Evolutionary conservation across 1,140 invertebrate genomes (phyloP).

Genomic region (Pentalonia nigronervosa): DNA sequence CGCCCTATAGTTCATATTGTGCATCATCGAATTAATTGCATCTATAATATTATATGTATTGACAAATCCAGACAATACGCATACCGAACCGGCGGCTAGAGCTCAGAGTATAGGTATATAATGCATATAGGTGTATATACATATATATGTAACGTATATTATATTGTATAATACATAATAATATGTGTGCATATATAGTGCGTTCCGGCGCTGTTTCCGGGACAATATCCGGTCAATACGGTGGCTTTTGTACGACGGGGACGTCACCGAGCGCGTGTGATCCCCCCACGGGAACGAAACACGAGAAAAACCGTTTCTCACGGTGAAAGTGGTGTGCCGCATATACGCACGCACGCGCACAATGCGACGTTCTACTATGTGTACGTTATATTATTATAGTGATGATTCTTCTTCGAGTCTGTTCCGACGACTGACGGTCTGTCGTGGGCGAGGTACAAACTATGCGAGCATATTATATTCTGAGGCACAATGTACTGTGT

Average conservation of each 20-base stretch:
- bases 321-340: not conserved
- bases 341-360: not conserved
- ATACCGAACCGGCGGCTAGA: not conserved
- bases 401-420: not conserved
- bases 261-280: not conserved
- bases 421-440: not conserved
- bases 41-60: not conserved
- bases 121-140: no score
- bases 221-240: conserved; percentile 30
- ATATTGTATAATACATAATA: not conserved
- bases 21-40: not conserved
- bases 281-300: not conserved
- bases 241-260: not conserved
- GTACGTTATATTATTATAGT: not conserved
- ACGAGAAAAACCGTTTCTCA: conserved; percentile 41
- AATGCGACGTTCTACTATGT: not conserved
- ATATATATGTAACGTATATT: no score
- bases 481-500: not conserved
- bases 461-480: not conserved
- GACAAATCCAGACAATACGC: not conserved
- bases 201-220: not conserved
- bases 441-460: not conserved
- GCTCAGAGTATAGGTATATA: not conserved
- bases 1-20: not conserved
- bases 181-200: not conserved